These are phyloP conservation scores for Rhodinocichla rosea DNA, from an alignment of 2,113 vertebrate genomes.

Conservation along the genomic window DNA sequence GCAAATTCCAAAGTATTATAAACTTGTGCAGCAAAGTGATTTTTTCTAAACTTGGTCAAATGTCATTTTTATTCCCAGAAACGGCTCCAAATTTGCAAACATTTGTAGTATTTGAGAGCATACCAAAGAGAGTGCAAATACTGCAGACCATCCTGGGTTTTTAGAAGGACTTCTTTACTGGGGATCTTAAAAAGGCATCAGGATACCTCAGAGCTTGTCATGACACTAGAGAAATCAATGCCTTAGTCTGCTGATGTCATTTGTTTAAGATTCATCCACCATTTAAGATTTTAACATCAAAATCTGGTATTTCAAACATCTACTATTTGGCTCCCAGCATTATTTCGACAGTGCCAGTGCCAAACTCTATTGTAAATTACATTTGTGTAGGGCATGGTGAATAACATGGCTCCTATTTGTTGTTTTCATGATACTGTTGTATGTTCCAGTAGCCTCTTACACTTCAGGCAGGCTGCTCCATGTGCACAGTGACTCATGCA, in stretches of 20 bases:
- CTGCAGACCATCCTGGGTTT: background rate
- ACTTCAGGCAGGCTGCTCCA: fast-evolving
- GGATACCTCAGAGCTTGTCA: background rate
- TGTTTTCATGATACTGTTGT: background rate
- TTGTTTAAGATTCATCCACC: background rate
- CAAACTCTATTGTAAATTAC: background rate
- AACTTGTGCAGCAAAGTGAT: background rate
- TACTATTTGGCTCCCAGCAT: background rate
- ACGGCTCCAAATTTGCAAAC: background rate
- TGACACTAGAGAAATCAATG: background rate
- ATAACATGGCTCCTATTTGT: background rate
- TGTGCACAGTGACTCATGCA: fast-evolving
- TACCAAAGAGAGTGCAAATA: background rate
- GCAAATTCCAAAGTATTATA: background rate
- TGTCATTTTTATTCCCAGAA: background rate
- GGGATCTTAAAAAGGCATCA: background rate
- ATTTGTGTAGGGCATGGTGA: background rate
- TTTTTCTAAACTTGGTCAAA: background rate
- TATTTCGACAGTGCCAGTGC: background rate
- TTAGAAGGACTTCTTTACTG: background rate
- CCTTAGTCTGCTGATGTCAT: background rate
- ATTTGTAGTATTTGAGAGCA: background rate
- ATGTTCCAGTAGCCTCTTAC: background rate
- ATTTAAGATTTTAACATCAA: background rate
- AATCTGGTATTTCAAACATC: background rate